A percentile compares a stretch with the other conserved stretches of the same genome.
phyloP scores from a whole-genome alignment of 2,888 invertebrate genomes.

The Darwinula stevensoni region DNA sequence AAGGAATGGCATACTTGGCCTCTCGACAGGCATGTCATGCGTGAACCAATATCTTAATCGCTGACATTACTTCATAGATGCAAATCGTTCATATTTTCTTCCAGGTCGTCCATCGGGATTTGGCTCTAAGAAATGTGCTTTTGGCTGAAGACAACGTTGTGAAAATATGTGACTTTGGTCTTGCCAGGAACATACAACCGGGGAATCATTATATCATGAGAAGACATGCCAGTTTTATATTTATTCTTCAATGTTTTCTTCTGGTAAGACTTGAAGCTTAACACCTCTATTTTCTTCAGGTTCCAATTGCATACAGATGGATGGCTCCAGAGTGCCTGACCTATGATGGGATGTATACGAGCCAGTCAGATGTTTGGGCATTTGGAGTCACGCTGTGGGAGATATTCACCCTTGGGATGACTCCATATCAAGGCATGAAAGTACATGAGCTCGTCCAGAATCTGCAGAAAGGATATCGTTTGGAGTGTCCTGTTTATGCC shows the following conservation, averaged over 20 bases:
- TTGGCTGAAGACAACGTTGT: conserved; percentile 18
- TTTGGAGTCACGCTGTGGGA: conserved; percentile 78
- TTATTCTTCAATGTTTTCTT: no score
- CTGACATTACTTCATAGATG: no score
- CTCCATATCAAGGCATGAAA: conserved; percentile 39
- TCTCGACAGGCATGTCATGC: conserved; percentile 36
- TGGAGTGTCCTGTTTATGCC: conserved; percentile 59
- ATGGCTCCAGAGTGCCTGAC: conserved; percentile 70
- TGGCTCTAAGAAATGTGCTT: conserved; percentile 19
- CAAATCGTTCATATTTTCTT: no score
- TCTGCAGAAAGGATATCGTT: conserved; percentile 52
- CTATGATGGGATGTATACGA: conserved; percentile 63
- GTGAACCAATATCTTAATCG: no score
- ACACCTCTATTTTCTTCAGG: no score
- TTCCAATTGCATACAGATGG: conserved; percentile 79
- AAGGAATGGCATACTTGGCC: conserved; percentile 81
- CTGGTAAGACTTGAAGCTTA: no score
- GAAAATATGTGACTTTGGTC: conserved; percentile 21
- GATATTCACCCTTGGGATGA: conserved; percentile 51
- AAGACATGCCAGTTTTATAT: no score
- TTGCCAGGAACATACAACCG: conserved; percentile 19
- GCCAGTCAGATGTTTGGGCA: no score
- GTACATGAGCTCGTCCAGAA: conserved; percentile 27
- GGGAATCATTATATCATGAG: no score
- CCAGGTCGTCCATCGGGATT: conserved; percentile 20